Conservation (phyloP, 2,888 invertebrate species). For the Diplolepis rosae region DNA sequence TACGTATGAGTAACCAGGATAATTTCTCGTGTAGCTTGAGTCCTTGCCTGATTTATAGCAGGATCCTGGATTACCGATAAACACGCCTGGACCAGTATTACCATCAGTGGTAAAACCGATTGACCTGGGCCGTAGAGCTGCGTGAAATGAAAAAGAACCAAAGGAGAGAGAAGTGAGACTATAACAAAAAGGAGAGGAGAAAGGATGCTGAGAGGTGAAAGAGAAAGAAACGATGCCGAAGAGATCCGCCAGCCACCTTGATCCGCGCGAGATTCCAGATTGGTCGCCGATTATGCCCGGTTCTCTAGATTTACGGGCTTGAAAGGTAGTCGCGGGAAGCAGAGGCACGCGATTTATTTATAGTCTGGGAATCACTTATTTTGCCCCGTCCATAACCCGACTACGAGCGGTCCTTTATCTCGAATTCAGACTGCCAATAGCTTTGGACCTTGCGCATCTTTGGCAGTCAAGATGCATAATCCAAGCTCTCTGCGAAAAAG, state of each 20-base stretch:
- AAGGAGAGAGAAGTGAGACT: conserved; percentile 18
- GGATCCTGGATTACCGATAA: conserved; percentile 62
- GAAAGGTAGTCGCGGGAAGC: conserved; percentile 33
- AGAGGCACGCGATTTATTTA: conserved; percentile 60
- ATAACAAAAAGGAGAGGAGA: background rate
- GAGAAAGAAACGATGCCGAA: conserved; percentile 33
- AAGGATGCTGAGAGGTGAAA: conserved; percentile 5
- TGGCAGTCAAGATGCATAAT: background rate
- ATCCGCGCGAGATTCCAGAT: conserved; percentile 60
- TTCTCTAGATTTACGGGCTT: conserved; percentile 60
- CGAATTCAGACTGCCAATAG: background rate
- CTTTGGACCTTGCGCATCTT: background rate
- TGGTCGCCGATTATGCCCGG: conserved; percentile 60
- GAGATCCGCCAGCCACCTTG: conserved; percentile 50
- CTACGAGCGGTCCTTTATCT: conserved; percentile 32
- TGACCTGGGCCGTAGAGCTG: background rate
- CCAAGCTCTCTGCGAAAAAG: background rate
- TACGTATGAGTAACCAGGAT: background rate
- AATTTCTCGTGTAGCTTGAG: conserved; percentile 12
- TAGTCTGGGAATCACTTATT: conserved; percentile 57
- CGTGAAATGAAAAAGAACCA: background rate
- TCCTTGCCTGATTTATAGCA: conserved; percentile 56
- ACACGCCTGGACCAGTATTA: conserved; percentile 53
- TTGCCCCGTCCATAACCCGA: conserved; percentile 41
- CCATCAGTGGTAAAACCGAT: conserved; percentile 44